Percentiles rank a stretch among this genome's conserved stretches.
phyloP scores from a whole-genome alignment of 2,113 vertebrate genomes.

The Natator depressus region DNA sequence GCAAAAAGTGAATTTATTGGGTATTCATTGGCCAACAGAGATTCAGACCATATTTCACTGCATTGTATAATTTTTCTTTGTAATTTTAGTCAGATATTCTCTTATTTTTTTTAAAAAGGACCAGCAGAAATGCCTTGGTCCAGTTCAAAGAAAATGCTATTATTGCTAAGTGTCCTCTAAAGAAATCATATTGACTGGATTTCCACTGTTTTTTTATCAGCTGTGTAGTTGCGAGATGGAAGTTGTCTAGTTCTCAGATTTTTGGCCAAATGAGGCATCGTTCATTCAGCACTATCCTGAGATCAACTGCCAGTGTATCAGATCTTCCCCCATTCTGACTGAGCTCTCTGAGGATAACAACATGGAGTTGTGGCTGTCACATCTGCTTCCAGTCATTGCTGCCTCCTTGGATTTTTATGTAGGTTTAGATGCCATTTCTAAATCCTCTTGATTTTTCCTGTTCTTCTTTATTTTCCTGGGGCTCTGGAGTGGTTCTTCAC shows the following conservation, averaged over 20 bases:
- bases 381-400: neutral
- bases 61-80: slow-evolving; percentile 23
- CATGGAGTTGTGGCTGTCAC: neutral
- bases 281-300: neutral
- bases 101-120: slow-evolving; percentile 20
- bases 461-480: neutral
- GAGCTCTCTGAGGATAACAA: neutral
- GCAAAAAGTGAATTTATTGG: neutral
- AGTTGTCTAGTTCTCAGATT: neutral
- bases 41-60: neutral
- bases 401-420: neutral
- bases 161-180: slow-evolving; percentile 48
- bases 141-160: slow-evolving; percentile 40
- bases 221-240: slow-evolving; percentile 27
- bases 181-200: slow-evolving; percentile 32
- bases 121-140: neutral
- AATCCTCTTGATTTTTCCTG: neutral
- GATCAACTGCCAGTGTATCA: slow-evolving; percentile 22
- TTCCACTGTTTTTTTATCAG: slow-evolving; percentile 26
- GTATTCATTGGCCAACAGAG: neutral
- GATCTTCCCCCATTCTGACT: neutral
- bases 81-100: slow-evolving; percentile 7
- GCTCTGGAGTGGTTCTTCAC: neutral
- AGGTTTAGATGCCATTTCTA: neutral
- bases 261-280: slow-evolving; percentile 6